Conservation (phyloP, 2,113 vertebrate genomes). For the Phycodurus eques region DNA sequence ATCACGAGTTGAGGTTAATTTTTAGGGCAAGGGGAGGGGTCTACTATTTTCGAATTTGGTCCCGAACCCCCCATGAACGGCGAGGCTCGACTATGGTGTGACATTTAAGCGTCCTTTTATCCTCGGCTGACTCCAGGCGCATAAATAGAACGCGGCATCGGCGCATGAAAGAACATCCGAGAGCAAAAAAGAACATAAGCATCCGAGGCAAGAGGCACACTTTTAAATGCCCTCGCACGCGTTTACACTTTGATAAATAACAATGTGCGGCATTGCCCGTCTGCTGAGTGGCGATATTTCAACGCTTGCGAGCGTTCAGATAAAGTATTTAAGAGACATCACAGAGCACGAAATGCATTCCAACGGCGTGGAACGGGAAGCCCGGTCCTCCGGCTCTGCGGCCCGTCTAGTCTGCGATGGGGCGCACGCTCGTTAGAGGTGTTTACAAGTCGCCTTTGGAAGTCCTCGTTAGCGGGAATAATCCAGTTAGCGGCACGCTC, state of each 20-base stretch:
- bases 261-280: slow-evolving; percentile 5
- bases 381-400: slow-evolving; percentile 32
- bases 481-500: slow-evolving; percentile 55
- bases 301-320: slow-evolving; percentile 32
- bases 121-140: background rate
- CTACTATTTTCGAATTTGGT: background rate
- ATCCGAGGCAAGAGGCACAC: slow-evolving; percentile 5
- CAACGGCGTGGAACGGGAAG: slow-evolving; percentile 32
- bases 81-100: slow-evolving; percentile 4
- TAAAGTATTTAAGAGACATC: slow-evolving; percentile 57
- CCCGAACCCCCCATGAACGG: slow-evolving; percentile 3
- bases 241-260: slow-evolving; percentile 2
- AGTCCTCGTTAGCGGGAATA: slow-evolving; percentile 48
- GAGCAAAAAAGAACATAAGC: slow-evolving; percentile 1
- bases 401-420: slow-evolving; percentile 49
- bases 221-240: slow-evolving; percentile 15
- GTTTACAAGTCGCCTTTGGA: slow-evolving; percentile 57
- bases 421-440: slow-evolving; percentile 58
- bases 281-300: slow-evolving; percentile 23
- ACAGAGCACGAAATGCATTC: slow-evolving; percentile 42
- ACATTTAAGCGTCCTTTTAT: slow-evolving; percentile 6
- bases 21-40: background rate
- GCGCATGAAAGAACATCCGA: background rate
- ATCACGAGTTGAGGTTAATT: no score
- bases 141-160: slow-evolving; percentile 5